These are phyloP conservation scores for Esox lucius DNA, from an alignment of 2,797 vertebrate genomes.

Conservation along the genomic window DNA sequence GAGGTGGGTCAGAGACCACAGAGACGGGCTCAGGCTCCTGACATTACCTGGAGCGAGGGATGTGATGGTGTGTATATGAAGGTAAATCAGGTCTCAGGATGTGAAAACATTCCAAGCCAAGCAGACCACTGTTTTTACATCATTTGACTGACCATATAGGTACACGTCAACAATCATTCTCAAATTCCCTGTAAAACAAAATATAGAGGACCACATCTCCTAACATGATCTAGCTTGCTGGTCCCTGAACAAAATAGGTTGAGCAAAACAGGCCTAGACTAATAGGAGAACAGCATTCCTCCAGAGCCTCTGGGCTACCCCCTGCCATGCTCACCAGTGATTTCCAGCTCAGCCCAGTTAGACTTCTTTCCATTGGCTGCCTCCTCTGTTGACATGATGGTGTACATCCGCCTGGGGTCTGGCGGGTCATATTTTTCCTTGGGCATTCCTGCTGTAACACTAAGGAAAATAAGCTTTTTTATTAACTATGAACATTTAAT, in stretches of 20 bases:
- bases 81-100: not conserved
- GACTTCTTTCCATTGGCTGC: constrained; percentile 97
- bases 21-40: constrained; percentile 91
- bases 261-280: not conserved
- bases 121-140: not conserved
- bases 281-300: not conserved
- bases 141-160: not conserved
- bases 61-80: constrained; percentile 10
- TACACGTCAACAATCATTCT: not conserved
- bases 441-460: constrained; percentile 92
- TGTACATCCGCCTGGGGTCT: constrained; percentile 99
- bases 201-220: not conserved
- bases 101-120: not conserved
- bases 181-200: not conserved
- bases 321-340: constrained; percentile 84
- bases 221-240: not conserved
- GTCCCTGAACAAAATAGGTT: not conserved
- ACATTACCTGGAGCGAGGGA: constrained; percentile 82
- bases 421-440: constrained; percentile 99
- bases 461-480: not conserved
- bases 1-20: constrained; percentile 97
- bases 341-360: constrained; percentile 98
- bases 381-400: constrained; percentile 98
- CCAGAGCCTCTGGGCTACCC: not conserved
- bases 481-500: not conserved